Conservation (phyloP, 1,140 invertebrate species). For the Sycophila sp. region DNA sequence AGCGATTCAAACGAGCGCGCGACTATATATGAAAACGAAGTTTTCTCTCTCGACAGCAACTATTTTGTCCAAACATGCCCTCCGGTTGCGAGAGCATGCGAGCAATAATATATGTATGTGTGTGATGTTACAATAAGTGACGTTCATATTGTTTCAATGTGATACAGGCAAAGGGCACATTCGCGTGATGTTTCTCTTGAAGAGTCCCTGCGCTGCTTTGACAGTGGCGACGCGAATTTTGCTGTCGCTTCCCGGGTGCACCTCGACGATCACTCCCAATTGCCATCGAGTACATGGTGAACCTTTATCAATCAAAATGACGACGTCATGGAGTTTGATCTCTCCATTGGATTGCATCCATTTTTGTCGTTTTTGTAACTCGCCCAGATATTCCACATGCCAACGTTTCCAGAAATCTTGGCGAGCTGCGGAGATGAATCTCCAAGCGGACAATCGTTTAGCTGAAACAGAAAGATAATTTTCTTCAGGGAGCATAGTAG, state of each 20-base stretch:
- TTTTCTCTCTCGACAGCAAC: too few species aligned
- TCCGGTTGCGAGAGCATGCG: too few species aligned
- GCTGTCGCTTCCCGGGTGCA: not conserved
- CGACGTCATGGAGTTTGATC: not conserved
- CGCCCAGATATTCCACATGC: slow-evolving; percentile 50
- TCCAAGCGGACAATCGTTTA: slow-evolving; percentile 6
- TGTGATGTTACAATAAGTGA: too few species aligned
- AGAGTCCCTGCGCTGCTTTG: slow-evolving; percentile 11
- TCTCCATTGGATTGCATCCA: not conserved
- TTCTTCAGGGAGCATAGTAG: not conserved
- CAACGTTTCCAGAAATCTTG: slow-evolving; percentile 35
- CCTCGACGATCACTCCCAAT: not conserved
- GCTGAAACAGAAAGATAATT: not conserved
- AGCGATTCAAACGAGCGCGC: too few species aligned
- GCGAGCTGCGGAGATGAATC: not conserved
- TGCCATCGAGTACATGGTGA: slow-evolving; percentile 36
- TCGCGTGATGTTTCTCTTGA: slow-evolving; percentile 24
- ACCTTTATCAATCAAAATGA: not conserved
- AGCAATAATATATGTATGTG: too few species aligned
- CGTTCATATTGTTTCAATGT: too few species aligned
- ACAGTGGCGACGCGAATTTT: not conserved
- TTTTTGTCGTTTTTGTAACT: not conserved
- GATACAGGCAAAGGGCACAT: too few species aligned
- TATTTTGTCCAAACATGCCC: too few species aligned
- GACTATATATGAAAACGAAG: too few species aligned